phyloP scores from a whole-genome alignment of 1,140 invertebrate genomes.

The Drosophila bocqueti region DNA sequence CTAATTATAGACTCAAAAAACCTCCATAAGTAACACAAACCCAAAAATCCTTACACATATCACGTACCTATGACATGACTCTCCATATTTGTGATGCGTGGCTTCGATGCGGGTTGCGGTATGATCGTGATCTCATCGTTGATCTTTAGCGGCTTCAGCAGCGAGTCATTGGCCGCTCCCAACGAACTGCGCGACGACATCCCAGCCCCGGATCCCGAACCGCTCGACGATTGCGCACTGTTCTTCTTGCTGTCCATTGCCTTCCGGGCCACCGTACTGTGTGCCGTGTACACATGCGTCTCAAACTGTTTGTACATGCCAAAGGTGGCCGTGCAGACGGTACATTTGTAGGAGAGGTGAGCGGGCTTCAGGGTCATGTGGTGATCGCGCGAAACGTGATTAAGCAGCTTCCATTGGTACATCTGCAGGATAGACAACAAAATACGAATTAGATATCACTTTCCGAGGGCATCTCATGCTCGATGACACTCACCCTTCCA shows the following conservation, averaged over 20 bases:
- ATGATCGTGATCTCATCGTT: slow-evolving; percentile 97
- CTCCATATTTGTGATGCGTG: slow-evolving; percentile 84
- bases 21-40: background rate
- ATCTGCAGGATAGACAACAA: slow-evolving; percentile 87
- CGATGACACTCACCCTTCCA: slow-evolving; percentile 90
- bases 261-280: slow-evolving; percentile 93
- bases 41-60: background rate
- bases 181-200: slow-evolving; percentile 55
- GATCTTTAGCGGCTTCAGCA: slow-evolving; percentile 94
- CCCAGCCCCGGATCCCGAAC: slow-evolving; percentile 29
- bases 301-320: slow-evolving; percentile 98
- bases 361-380: slow-evolving; percentile 96
- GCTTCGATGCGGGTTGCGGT: slow-evolving; percentile 90
- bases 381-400: slow-evolving; percentile 95
- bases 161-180: slow-evolving; percentile 87
- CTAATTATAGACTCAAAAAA: background rate
- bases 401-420: slow-evolving; percentile 96
- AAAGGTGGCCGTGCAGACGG: slow-evolving; percentile 96
- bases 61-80: slow-evolving; percentile 84
- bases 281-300: slow-evolving; percentile 96
- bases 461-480: no score
- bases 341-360: slow-evolving; percentile 97
- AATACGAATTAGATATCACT: slow-evolving; percentile 5
- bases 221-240: slow-evolving; percentile 67
- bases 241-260: slow-evolving; percentile 91